Evolutionary conservation across 2,797 vertebrate species (phyloP), one percentile per base, ranked within the genome.

Genomic region (Pteropus rufus): DNA sequence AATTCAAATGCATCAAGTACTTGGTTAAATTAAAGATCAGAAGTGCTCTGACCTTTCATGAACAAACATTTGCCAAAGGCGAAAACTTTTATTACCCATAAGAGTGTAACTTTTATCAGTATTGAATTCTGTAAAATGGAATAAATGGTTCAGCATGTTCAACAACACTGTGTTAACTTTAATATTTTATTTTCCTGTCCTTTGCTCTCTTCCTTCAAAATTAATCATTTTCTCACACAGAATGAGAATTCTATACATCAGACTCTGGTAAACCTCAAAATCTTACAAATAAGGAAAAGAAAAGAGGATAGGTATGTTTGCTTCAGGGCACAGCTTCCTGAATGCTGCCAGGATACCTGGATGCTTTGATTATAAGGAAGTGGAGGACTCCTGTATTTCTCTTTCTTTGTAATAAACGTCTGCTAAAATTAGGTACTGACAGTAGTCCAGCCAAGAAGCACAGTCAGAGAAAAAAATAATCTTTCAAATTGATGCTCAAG

Each of bases 191-290:
- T 84, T 83, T 79, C 36, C 49, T 91, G 56, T 15, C 54, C 34
- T 94, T 81, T 72, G 19, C 46, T 84, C 21, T 56, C 62, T 73
- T 86, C 52, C 44, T 87, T 94, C 52, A 70, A 26, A 94, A 92
- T 75, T 72, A 96, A 67, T 79, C 21, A 79, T 36, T 67, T 96
- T 92, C 87, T 73, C 16, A 73, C 46, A 83, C 10, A 49, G 49
- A 49, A 16, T 49, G 49, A 49, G 49, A 49, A 67, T 39, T 90
- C 56, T 94, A 92, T 62, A 84, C n/a, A 36, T 39, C 41, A 34
- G 44, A 80, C 6, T 79, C 64, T 52, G 70, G 10, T 69, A 96
- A 96, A 96, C 39, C 41, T 76, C 39, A 58, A 96, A 94, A 80
- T 26, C 34, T 64, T 79, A 75, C 11, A 67, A 52, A 54, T 83